Evolutionary conservation across 1,140 invertebrate genomes (phyloP), one percentile per base, ranked within the genome.

Genomic region (Bombus difficillimus): DNA sequence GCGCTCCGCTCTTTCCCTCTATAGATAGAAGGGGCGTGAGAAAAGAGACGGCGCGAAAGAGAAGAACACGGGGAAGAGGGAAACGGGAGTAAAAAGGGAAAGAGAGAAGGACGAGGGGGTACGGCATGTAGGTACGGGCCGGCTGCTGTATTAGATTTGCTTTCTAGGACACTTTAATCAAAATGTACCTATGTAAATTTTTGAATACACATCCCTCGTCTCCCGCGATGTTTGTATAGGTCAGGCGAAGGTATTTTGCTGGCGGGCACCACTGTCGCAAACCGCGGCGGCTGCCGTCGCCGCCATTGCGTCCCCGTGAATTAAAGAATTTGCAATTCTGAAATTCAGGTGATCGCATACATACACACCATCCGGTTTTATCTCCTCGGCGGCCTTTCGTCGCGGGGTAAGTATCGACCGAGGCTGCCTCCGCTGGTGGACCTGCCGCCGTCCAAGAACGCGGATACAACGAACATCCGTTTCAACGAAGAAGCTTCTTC

Each of bases 291-390:
- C 47, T 22, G 47, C 57, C 85, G 80, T 69, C 73, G 84, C 84
- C 72, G 85, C 82, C 90, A 80, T 92, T 89, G 92, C 91, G 91
- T 92, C 83, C 82, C 87, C 85, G 92, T 88, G 93, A 95, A 95
- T 95, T 95, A 95, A 95, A 95, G 95, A 95, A 95, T 95, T 95
- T 95, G 94, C 95, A 95, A 95, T 95, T 95, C 95, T 94, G 94
- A 95, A 94, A 93, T 90, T 91, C 91, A 91, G 91, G 91, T 92
- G 93, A 94, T 94, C 91, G 91, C 88, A 91, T 90, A 89, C 87
- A 90, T 90, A 86, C 88, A 85, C 88, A 76, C 89, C 88, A 62
- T 87, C 85, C 89, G 85, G 88, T 81, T 90, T 82, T 85, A 88
- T 87, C 79, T 87, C 69, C 41, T 71, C 78, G 84, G 62, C 80